Percentiles rank a stretch among this genome's conserved stretches.
phyloP scores from a whole-genome alignment of 2,888 invertebrate species.

The Acleris cristana region DNA sequence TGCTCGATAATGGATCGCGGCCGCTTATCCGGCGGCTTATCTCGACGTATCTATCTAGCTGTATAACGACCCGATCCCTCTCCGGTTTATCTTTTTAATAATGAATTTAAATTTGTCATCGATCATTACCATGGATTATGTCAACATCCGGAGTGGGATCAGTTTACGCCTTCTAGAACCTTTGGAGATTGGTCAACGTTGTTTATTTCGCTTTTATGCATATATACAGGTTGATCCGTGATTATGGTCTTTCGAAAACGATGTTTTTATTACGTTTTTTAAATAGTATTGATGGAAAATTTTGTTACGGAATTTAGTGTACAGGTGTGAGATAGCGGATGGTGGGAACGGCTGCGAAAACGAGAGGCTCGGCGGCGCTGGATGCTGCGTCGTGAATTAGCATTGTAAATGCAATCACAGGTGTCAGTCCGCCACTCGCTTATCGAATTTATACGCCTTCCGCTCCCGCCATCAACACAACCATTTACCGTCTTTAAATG shows the following conservation, averaged over 20 bases:
- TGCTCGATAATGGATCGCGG: constrained; percentile 81
- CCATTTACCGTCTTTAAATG: constrained; percentile 78
- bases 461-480: constrained; percentile 73
- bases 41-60: constrained; percentile 56
- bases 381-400: constrained; percentile 79
- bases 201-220: constrained; percentile 22
- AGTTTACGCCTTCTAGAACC: constrained; percentile 14
- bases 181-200: constrained; percentile 9
- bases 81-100: constrained; percentile 67
- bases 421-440: constrained; percentile 78
- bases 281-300: neutral
- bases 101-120: constrained; percentile 67
- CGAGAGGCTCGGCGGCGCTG: constrained; percentile 58
- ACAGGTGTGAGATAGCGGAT: constrained; percentile 36
- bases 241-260: constrained; percentile 1
- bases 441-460: constrained; percentile 80
- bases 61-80: constrained; percentile 60
- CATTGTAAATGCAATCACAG: constrained; percentile 84
- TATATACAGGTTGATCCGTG: constrained; percentile 1
- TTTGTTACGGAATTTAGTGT: constrained; percentile 21
- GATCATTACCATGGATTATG: constrained; percentile 55
- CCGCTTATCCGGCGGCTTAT: constrained; percentile 77
- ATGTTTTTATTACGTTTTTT: constrained; percentile 11
- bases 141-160: constrained; percentile 48
- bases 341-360: constrained; percentile 43